A percentile compares a stretch with the other conserved stretches of the same genome.
phyloP scores from a whole-genome alignment of 2,113 vertebrate species.

The Balaenoptera acutorostrata region DNA sequence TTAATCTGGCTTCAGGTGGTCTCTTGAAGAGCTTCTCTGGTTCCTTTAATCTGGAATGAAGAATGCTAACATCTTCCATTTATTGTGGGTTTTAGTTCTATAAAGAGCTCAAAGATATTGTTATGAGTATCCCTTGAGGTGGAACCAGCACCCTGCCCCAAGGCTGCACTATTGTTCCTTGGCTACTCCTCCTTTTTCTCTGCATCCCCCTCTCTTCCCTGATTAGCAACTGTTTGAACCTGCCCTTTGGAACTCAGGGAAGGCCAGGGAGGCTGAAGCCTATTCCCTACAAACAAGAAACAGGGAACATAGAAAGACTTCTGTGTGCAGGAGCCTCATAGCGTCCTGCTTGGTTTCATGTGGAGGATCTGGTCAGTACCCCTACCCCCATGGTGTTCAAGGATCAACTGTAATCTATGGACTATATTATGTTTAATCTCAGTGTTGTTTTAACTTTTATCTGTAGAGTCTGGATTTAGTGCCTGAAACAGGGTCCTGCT shows the following conservation, averaged over 20 bases:
- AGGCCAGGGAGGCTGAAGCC: background rate
- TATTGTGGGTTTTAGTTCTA: accelerated
- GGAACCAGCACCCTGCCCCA: background rate
- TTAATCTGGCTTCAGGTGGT: background rate
- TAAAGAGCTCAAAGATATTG: background rate
- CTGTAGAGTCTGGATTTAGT: background rate
- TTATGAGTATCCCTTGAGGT: background rate
- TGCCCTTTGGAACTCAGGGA: background rate
- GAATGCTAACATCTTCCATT: background rate
- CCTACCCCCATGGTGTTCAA: background rate
- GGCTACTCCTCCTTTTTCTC: background rate
- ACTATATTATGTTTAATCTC: background rate
- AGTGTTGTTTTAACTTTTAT: background rate
- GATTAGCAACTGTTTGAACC: background rate
- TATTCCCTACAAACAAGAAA: background rate
- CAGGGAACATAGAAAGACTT: background rate
- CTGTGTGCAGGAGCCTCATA: background rate
- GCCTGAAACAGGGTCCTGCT: background rate
- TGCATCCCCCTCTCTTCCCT: background rate
- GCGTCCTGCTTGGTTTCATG: background rate
- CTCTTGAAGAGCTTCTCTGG: background rate
- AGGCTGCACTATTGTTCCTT: background rate
- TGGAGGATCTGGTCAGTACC: background rate
- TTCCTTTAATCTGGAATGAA: background rate
- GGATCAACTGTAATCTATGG: background rate